Evolutionary conservation across 2,113 vertebrate genomes (phyloP).

Genomic region (Pseudorasbora parva): DNA sequence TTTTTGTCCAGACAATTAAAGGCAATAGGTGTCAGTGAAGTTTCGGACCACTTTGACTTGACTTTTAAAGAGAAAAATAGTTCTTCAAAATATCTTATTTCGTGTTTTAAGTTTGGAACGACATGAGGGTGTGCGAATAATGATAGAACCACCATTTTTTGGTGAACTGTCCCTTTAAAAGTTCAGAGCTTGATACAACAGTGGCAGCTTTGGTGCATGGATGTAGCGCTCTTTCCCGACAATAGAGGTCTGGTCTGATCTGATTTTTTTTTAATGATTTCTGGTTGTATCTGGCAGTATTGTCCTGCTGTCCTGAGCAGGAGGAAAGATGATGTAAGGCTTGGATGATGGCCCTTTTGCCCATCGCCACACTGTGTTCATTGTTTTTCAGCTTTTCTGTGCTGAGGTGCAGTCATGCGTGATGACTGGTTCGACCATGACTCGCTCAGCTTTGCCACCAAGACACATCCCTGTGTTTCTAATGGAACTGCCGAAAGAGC

Average conservation of each 20-base stretch:
- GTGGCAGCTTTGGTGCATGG: not conserved
- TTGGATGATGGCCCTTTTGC: constrained; percentile 41
- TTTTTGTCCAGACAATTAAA: not conserved
- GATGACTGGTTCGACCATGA: constrained; percentile 45
- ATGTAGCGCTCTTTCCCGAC: not conserved
- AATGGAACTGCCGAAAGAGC: not conserved
- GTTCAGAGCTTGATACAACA: not conserved
- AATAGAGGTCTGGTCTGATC: not conserved
- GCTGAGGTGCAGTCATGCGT: constrained; percentile 32
- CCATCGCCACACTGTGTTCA: constrained; percentile 48
- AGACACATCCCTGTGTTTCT: constrained; percentile 28
- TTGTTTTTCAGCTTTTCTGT: constrained; percentile 46
- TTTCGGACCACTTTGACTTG: not conserved
- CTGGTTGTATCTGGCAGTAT: not conserved
- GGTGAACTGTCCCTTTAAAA: not conserved
- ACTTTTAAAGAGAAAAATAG: not conserved
- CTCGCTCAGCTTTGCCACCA: constrained; percentile 37
- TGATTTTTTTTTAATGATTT: not conserved
- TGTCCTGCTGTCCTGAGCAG: constrained; percentile 1
- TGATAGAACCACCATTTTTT: not conserved
- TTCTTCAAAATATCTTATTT: not conserved
- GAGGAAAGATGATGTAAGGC: constrained; percentile 52
- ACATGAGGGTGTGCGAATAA: not conserved
- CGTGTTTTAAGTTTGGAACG: not conserved
- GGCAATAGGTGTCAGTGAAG: not conserved